Evolutionary conservation across 1,140 invertebrate genomes (phyloP).

Genomic region (Bombus pyrosoma): DNA sequence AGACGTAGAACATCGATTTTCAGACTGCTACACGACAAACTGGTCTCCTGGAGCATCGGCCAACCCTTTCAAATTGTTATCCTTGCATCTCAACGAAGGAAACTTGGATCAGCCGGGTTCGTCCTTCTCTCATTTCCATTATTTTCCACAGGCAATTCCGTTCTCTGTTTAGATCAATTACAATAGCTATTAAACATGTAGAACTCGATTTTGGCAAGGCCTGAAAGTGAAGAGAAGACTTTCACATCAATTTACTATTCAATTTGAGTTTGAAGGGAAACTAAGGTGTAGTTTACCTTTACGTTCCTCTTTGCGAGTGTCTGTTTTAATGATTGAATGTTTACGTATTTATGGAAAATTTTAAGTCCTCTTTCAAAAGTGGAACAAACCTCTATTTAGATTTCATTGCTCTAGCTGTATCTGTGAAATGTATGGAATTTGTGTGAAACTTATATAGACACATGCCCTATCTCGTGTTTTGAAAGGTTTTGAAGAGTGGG

Average conservation of each 20-base stretch:
- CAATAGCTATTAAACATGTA: neutral
- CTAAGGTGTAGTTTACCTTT: neutral
- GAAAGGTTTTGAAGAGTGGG: too few species aligned
- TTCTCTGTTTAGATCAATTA: constrained; percentile 30
- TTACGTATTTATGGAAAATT: too few species aligned
- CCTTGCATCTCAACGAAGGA: constrained; percentile 53
- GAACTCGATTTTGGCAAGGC: neutral
- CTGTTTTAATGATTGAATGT: neutral
- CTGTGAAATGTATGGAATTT: too few species aligned
- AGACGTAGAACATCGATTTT: constrained; percentile 50
- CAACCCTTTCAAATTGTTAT: constrained; percentile 65
- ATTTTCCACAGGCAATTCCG: constrained; percentile 1
- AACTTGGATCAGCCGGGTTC: constrained; percentile 33
- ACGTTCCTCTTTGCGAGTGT: neutral
- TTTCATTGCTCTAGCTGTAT: too few species aligned
- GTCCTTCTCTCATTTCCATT: constrained; percentile 9
- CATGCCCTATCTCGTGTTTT: too few species aligned
- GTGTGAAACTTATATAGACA: too few species aligned
- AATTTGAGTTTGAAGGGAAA: neutral
- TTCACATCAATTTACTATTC: neutral
- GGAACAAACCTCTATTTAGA: neutral
- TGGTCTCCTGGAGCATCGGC: constrained; percentile 20
- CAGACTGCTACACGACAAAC: constrained; percentile 25
- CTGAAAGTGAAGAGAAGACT: neutral
- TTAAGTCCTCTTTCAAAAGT: neutral